Evolutionary conservation across 2,797 vertebrate genomes (phyloP).

Genomic region (Acomys russatus): DNA sequence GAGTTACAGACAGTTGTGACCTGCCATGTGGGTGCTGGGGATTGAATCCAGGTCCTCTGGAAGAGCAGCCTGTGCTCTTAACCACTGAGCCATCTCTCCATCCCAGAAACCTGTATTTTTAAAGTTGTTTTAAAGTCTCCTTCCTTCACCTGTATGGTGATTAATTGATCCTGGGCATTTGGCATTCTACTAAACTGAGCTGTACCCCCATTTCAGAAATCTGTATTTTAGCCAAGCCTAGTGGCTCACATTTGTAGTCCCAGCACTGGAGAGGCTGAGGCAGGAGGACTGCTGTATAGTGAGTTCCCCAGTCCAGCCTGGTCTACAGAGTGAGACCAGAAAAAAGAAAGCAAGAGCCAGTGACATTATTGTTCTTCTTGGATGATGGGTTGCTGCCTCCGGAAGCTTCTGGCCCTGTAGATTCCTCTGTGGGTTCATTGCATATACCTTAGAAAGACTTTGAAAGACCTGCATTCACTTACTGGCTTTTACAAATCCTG

Average conservation of each 20-base stretch:
- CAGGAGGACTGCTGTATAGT: background rate
- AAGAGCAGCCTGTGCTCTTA: no score
- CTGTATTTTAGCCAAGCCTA: background rate
- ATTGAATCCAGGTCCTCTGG: no score
- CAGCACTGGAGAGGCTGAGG: no score
- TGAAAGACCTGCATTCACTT: conserved; percentile 18
- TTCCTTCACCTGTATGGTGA: background rate
- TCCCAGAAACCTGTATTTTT: background rate
- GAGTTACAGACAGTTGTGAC: no score
- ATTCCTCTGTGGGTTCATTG: background rate
- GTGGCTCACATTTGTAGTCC: background rate
- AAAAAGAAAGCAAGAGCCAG: background rate
- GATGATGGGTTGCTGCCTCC: conserved; percentile 30
- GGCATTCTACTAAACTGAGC: background rate
- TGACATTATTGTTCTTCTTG: conserved; percentile 7
- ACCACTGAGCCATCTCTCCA: no score
- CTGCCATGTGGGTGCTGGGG: no score
- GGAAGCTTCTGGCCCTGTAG: conserved; percentile 15
- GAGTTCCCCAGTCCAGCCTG: background rate
- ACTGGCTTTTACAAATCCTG: conserved; percentile 6
- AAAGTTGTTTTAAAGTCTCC: background rate
- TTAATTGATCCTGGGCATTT: background rate
- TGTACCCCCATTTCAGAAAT: background rate
- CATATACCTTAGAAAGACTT: conserved; percentile 19
- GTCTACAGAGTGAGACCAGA: background rate